phyloP scores from a whole-genome alignment of 2,113 vertebrate genomes.

The Ranitomeya variabilis region DNA sequence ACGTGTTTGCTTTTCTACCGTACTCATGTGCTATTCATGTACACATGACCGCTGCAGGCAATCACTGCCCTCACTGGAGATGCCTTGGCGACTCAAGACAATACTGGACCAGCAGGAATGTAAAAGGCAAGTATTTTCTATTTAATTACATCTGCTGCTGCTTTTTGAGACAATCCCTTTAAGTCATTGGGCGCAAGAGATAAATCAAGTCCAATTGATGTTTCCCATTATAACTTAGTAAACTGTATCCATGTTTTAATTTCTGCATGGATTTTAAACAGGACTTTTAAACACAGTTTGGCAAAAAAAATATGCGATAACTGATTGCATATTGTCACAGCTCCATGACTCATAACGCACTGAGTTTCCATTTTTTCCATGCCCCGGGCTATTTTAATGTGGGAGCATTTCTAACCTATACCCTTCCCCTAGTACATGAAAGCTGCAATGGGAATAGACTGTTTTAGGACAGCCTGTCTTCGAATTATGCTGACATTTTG shows the following conservation, averaged over 20 bases:
- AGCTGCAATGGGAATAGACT: neutral
- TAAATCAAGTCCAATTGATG: neutral
- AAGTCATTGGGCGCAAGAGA: neutral
- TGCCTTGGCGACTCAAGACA: too few relatives aligned
- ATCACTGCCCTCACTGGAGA: too few relatives aligned
- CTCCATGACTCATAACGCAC: neutral
- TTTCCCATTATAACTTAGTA: neutral
- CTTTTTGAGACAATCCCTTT: too few relatives aligned
- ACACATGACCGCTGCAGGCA: too few relatives aligned
- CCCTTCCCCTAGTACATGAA: neutral
- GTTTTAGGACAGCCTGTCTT: neutral
- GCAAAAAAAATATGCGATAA: neutral
- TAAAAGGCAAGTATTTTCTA: too few relatives aligned
- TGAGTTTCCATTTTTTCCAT: neutral
- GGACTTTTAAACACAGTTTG: neutral
- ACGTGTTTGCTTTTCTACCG: too few relatives aligned
- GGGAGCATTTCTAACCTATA: neutral
- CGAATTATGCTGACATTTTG: neutral
- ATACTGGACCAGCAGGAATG: too few relatives aligned
- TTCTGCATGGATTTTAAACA: neutral
- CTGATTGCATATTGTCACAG: conserved; percentile 9
- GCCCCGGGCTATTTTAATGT: neutral
- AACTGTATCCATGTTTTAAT: neutral
- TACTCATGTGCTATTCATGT: too few relatives aligned
- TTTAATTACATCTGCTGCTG: too few relatives aligned